These are phyloP conservation scores for Ceyx cyanopectus DNA, from an alignment of 2,113 vertebrate genomes.

Conservation along the genomic window DNA sequence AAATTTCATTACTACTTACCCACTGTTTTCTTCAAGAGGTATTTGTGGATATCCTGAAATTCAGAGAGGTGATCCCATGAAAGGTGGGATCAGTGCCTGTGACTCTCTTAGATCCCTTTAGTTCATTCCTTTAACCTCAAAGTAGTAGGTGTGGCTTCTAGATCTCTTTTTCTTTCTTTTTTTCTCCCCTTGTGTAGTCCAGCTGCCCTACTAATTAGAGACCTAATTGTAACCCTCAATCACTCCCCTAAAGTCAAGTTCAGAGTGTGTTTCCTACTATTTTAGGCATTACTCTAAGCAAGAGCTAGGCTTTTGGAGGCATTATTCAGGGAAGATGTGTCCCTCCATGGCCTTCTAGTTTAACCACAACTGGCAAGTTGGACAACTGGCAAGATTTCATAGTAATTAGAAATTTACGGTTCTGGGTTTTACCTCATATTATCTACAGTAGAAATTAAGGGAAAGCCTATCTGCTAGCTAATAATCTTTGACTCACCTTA, in stretches of 20 bases:
- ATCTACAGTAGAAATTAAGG: neutral
- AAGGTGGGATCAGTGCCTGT: neutral
- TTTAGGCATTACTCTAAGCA: neutral
- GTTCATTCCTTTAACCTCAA: neutral
- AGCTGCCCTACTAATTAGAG: neutral
- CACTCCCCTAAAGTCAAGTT: neutral
- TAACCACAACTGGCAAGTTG: neutral
- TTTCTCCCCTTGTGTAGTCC: no score
- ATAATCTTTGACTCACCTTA: neutral
- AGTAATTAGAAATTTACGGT: neutral
- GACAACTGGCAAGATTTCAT: neutral
- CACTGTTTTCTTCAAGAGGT: neutral
- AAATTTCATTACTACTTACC: neutral
- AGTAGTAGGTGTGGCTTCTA: neutral
- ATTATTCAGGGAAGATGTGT: neutral
- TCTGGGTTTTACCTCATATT: neutral
- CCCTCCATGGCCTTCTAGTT: neutral
- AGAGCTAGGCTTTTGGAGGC: neutral
- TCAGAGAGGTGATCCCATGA: neutral
- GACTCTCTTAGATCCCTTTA: neutral
- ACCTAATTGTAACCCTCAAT: neutral
- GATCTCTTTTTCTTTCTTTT: neutral
- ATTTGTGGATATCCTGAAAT: neutral
- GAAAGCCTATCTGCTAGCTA: neutral
- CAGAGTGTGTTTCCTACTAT: neutral